Percentiles rank a stretch among this genome's conserved stretches.
Evolutionary conservation across 2,797 vertebrate genomes (phyloP).

Genomic region (Cheirogaleus major): DNA sequence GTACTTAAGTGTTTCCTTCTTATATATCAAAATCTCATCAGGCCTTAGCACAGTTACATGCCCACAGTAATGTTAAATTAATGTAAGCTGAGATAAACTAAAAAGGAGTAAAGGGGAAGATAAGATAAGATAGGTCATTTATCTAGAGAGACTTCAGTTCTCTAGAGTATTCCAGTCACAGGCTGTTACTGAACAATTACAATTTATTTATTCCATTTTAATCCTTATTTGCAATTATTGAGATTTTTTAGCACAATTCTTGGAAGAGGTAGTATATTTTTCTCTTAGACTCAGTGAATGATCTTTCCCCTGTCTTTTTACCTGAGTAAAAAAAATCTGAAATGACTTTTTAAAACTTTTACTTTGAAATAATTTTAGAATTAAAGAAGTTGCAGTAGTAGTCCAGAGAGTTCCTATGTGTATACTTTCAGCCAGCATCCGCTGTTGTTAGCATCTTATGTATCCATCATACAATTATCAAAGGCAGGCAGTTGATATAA

Average conservation of each 20-base stretch:
- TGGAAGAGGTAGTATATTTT: background rate
- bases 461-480: background rate
- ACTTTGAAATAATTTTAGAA: constrained; percentile 24
- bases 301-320: background rate
- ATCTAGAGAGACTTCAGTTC: background rate
- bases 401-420: background rate
- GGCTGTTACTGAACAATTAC: background rate
- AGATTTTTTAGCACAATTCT: background rate
- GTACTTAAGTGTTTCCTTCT: background rate
- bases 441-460: background rate
- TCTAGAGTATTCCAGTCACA: background rate
- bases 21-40: background rate
- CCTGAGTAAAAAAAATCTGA: background rate
- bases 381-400: background rate
- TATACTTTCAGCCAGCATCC: too few relatives aligned
- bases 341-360: background rate
- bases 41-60: background rate
- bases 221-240: background rate
- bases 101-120: background rate
- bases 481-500: background rate
- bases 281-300: background rate
- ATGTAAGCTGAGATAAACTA: background rate
- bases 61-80: background rate
- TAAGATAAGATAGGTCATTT: background rate
- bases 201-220: background rate